Base-by-base conservation (phyloP, 2,797 vertebrate genomes). In the Vespertilio murinus region DNA sequence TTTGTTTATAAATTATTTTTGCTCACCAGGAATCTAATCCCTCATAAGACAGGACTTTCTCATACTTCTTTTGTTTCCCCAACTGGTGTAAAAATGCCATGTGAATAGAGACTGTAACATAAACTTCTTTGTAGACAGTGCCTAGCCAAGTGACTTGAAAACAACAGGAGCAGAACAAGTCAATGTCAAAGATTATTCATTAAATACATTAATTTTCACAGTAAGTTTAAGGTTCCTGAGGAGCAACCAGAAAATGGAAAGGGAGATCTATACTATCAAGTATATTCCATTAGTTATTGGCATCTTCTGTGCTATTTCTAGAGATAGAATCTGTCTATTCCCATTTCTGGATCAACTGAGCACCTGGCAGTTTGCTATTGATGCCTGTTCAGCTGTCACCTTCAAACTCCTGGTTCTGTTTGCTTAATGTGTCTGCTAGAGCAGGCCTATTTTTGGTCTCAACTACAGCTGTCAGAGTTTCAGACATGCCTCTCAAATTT, bases 311-410 rank as follows among this genome's bases (percentile, higher is more conserved):
- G 71, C 96, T 96, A 96, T 96, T 96, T 96, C 92, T 91, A 96
- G 97, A 93, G 88, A 84, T 84, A 83, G 86, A 96, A 94, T 94
- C 94, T 75, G 83, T 88, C 87, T 95, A 75, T 91, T 94, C 13
- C 75, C 83, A 80, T 88, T 61, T 74, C 35, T 93, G 95, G 95
- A 94, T 96, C 95, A 97, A 16, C 91, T 42, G 75, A 93, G 91
- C 90, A 95, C 95, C 97, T 96, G 95, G 93, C 75, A 94, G 87
- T 96, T 96, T 96, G 65, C 89, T 96, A 90, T 18, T 75, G 95
- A 95, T 95, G 94, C 88, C 75, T 89, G 73, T 91, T 95, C 97
- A 97, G 96, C 96, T 96, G 96, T 96, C 91, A 90, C 80, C 86
- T 95, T 93, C 95, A 80, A 65, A 93, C 86, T 94, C 88, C 61